Percentiles rank a stretch among this genome's conserved stretches.
Evolutionary conservation across 2,888 invertebrate genomes (phyloP).

Genomic region (Strigamia crassipes): DNA sequence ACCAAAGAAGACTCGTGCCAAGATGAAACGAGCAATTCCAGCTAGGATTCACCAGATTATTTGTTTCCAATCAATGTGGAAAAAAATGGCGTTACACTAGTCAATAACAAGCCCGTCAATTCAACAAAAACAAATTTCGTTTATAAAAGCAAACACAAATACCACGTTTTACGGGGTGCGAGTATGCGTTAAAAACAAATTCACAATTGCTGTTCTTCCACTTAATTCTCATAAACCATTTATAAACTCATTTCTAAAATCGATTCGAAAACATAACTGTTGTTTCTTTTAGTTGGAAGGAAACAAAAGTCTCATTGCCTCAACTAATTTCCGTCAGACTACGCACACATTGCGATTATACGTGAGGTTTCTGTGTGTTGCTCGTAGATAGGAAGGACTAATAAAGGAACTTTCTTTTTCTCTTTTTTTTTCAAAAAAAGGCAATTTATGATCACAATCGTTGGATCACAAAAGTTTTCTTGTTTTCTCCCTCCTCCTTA

Average conservation of each 20-base stretch:
- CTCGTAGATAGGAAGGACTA: constrained; percentile 22
- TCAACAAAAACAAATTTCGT: background rate
- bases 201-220: too few species aligned
- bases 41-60: constrained; percentile 14
- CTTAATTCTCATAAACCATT: background rate
- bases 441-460: constrained; percentile 41
- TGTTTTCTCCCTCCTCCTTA: constrained; percentile 43
- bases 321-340: constrained; percentile 47
- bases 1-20: constrained; percentile 16
- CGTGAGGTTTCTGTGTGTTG: constrained; percentile 41
- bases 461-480: constrained; percentile 43
- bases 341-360: constrained; percentile 47
- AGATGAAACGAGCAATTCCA: constrained; percentile 11
- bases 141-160: too few species aligned
- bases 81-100: background rate
- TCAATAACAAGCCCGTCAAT: background rate
- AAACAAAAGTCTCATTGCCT: constrained; percentile 3
- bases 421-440: constrained; percentile 24
- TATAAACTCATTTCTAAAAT: background rate
- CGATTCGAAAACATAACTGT: background rate
- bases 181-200: too few species aligned
- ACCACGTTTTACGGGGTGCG: too few species aligned
- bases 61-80: constrained; percentile 14
- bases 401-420: background rate
- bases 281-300: constrained; percentile 3